These are phyloP conservation scores for Bolborhynchus lineola DNA, from an alignment of 2,113 vertebrate genomes.

Conservation along the genomic window DNA sequence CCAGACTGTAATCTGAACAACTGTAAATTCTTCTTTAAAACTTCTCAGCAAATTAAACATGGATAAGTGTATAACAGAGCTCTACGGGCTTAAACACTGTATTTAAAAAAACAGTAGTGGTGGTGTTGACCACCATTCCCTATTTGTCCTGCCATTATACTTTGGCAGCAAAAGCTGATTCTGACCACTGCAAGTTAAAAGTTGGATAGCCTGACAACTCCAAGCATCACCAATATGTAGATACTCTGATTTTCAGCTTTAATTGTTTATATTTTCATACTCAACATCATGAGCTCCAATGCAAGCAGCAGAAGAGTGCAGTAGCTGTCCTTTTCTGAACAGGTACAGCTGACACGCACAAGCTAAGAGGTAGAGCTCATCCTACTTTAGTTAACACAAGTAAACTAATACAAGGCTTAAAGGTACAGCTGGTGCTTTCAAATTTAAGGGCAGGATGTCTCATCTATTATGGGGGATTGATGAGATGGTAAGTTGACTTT, in stretches of 20 bases:
- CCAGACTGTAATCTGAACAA: not conserved
- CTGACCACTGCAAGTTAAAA: not conserved
- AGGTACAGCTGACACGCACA: not conserved
- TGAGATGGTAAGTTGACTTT: not conserved
- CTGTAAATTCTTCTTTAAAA: not conserved
- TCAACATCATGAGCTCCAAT: not conserved
- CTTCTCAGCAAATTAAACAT: not conserved
- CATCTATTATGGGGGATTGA: fast-evolving
- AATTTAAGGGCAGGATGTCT: not conserved
- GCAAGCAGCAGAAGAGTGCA: not conserved
- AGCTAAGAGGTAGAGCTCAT: not conserved
- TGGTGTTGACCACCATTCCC: not conserved
- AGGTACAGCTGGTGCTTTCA: not conserved
- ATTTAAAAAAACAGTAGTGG: not conserved
- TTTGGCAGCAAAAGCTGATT: not conserved
- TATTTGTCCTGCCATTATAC: not conserved
- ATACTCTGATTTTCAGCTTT: not conserved
- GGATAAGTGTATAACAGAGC: not conserved
- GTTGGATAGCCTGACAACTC: not conserved
- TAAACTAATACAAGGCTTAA: not conserved
- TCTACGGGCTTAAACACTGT: not conserved
- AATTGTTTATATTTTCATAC: not conserved
- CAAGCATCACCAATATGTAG: not conserved
- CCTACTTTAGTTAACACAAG: not conserved
- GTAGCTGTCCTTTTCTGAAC: not conserved